A percentile compares a stretch with the other conserved stretches of the same genome.
These are phyloP conservation scores for Limanda limanda DNA, from an alignment of 2,113 vertebrate genomes.

Conservation along the genomic window DNA sequence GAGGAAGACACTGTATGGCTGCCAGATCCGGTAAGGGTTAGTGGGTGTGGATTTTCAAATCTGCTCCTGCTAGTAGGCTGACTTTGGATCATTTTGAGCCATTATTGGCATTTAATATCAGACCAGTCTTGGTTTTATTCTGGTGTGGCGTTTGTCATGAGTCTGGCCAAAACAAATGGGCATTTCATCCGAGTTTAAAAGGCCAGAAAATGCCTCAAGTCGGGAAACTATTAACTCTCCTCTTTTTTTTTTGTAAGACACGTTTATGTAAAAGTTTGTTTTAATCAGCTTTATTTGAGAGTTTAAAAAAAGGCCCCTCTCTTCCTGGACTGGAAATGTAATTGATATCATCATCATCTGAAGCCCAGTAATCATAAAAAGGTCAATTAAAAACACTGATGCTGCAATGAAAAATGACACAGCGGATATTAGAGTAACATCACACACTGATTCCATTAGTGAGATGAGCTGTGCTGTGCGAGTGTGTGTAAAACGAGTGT, in stretches of 20 bases:
- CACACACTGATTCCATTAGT: slow-evolving; percentile 41
- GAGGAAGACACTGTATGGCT: neutral
- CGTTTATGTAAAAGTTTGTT: neutral
- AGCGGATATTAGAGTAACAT: slow-evolving; percentile 13
- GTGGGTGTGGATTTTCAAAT: neutral
- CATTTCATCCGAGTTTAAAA: neutral
- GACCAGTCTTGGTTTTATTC: neutral
- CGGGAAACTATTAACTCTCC: neutral
- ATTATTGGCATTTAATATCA: neutral
- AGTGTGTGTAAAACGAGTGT: slow-evolving; percentile 16
- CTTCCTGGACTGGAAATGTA: slow-evolving; percentile 17
- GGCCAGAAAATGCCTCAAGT: neutral
- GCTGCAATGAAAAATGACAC: slow-evolving; percentile 1
- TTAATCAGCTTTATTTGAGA: slow-evolving; percentile 63
- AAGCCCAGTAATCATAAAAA: slow-evolving; percentile 13
- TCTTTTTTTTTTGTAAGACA: neutral
- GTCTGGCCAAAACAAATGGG: neutral
- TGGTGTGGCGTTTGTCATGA: neutral
- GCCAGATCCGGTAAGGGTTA: slow-evolving; percentile 15
- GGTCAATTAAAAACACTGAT: slow-evolving; percentile 45
- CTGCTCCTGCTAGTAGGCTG: neutral
- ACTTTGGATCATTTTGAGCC: neutral
- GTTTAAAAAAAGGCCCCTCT: slow-evolving; percentile 8
- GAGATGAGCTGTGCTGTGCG: slow-evolving; percentile 34
- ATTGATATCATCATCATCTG: slow-evolving; percentile 23